phyloP scores from a whole-genome alignment of 2,113 vertebrate genomes.

The Oriolus oriolus region DNA sequence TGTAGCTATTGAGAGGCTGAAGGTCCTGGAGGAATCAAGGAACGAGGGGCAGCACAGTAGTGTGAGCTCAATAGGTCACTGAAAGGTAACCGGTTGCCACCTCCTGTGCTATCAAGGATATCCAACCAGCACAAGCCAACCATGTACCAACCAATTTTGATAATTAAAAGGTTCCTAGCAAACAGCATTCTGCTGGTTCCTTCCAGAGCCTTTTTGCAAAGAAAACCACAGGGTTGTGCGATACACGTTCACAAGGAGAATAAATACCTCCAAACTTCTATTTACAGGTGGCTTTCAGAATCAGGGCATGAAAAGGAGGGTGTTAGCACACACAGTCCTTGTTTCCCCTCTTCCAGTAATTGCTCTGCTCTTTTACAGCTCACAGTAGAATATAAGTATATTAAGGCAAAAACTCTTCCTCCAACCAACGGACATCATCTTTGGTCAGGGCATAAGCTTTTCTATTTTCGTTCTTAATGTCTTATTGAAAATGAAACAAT shows the following conservation, averaged over 20 bases:
- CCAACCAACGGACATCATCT: not conserved
- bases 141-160: not conserved
- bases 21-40: not conserved
- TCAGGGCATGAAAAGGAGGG: not conserved
- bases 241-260: not conserved
- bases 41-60: rapidly evolving
- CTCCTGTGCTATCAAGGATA: not conserved
- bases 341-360: not conserved
- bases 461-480: not conserved
- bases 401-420: not conserved
- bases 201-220: not conserved
- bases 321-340: not conserved
- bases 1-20: not conserved
- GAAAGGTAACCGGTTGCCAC: rapidly evolving
- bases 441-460: not conserved
- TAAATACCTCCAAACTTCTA: not conserved
- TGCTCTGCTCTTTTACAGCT: not conserved
- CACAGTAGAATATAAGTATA: not conserved
- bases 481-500: not conserved
- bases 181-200: not conserved
- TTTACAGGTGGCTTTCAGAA: not conserved
- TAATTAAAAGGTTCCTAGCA: not conserved
- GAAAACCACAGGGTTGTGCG: not conserved
- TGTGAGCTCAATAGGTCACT: not conserved
- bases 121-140: not conserved